Conservation (phyloP, 2,888 invertebrate genomes). For the Smittia sp. region DNA sequence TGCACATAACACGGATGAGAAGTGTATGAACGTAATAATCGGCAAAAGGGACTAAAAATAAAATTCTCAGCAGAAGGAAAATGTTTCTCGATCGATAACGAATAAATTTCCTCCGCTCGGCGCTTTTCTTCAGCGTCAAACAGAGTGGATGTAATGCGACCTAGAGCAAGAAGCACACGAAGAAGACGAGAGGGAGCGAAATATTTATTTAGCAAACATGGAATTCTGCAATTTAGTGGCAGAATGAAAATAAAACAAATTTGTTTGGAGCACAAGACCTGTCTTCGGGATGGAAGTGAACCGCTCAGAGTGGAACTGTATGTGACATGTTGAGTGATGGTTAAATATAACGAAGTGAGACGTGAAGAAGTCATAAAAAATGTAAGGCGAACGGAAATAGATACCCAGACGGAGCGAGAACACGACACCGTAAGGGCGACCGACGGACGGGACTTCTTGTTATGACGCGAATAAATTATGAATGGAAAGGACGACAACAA, state of each 20-base stretch:
- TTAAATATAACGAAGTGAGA: not conserved
- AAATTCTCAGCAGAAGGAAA: not conserved
- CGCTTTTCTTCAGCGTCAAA: not conserved
- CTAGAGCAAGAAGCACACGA: not conserved
- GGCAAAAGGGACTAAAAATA: slow-evolving; percentile 8
- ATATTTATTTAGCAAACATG: not conserved
- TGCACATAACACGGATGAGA: not conserved
- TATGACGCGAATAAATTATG: too few relatives aligned
- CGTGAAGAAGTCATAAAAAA: not conserved
- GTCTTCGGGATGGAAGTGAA: too few relatives aligned
- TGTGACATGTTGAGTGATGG: slow-evolving; percentile 12
- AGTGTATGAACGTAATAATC: slow-evolving; percentile 12
- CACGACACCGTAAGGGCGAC: too few relatives aligned
- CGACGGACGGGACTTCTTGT: too few relatives aligned
- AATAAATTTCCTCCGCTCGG: not conserved
- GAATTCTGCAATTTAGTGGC: not conserved
- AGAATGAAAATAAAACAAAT: slow-evolving; percentile 5
- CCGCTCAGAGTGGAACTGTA: not conserved
- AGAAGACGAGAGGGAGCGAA: not conserved
- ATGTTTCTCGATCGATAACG: slow-evolving; percentile 1
- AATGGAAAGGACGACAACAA: too few relatives aligned
- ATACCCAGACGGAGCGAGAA: not conserved
- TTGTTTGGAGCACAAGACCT: not conserved
- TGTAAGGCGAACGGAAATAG: not conserved
- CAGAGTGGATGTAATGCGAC: slow-evolving; percentile 8